Base-by-base conservation (phyloP, 2,113 vertebrate genomes). In the Loxodonta africana region DNA sequence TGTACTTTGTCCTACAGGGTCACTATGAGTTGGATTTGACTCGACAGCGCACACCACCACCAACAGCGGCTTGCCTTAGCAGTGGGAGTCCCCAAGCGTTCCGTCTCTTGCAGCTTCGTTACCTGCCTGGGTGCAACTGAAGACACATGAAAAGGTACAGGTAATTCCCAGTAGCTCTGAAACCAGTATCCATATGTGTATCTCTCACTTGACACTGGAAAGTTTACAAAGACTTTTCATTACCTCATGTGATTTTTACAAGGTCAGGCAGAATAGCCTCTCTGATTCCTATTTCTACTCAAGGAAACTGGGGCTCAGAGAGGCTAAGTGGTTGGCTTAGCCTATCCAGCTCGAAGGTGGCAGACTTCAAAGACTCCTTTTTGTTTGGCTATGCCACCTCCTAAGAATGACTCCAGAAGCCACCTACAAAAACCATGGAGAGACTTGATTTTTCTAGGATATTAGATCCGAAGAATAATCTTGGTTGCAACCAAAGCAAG, bases 91-190 rank as follows among this genome's bases (percentile, higher is more conserved):
- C 53, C 11, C 53, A 57, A 57, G 15, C 14, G 6, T 10, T 30
- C 20, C 51, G 0, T 17, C 21, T 53, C 41, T 23, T 0, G 8
- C 3, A 21, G 2, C 23, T 48, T 14, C 2, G 0, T 44, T 21
- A 5, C 83, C 26, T 46, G 26, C 33, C 37, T 20, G 44, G 30
- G n/a, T 6, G 6, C 10, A 20, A 20, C n/a, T 10, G 46, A 77
- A 67, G 41, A 1, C 25, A 18, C 1, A 0, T 1, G 20, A 10
- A 11, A 23, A 89, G 48, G 5, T 5, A 4, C 25, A 8, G 37
- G 21, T 18, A 0, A 33, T 28, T 57, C 62, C 46, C 65, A 9
- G 44, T 2, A 21, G 10, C 73, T 69, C 21, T 33, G 25, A 88
- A n/a, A 53, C 44, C 73, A 51, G 0, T 41, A 7, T 37, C 2